Percentiles rank a stretch among this genome's conserved stretches.
Conservation (phyloP, 37 sponge, comb jelly and placozoan genomes). For the Diacarnus erythraeanus region DNA sequence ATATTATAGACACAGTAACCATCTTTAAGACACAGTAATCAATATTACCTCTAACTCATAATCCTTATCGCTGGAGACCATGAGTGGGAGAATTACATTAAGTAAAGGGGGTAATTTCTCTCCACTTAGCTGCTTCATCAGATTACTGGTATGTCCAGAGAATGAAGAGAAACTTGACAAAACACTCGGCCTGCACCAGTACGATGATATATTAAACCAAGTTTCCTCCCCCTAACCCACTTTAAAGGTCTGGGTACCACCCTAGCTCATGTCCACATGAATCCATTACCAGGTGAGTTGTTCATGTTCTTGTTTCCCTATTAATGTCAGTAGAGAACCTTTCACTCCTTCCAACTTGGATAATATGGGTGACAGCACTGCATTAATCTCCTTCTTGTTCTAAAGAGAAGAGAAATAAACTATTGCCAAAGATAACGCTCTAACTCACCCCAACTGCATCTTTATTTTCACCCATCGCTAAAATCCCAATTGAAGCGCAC, state of each 20-base stretch:
- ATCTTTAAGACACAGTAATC: too few species aligned
- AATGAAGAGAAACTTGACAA: constrained; percentile 77
- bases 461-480: background rate
- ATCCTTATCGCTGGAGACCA: constrained; percentile 64
- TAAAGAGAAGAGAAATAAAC: background rate
- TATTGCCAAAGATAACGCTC: background rate
- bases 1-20: background rate
- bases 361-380: constrained; percentile 34
- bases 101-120: constrained; percentile 73
- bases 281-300: constrained; percentile 55
- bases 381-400: constrained; percentile 39
- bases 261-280: background rate
- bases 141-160: constrained; percentile 63
- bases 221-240: too few species aligned
- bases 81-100: constrained; percentile 61
- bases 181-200: constrained; percentile 65
- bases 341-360: constrained; percentile 68
- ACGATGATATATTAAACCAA: too few species aligned
- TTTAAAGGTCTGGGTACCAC: background rate
- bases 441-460: constrained; percentile 4
- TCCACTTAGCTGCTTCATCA: constrained; percentile 70
- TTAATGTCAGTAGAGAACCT: constrained; percentile 37
- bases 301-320: constrained; percentile 68
- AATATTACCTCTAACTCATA: constrained; percentile 77
- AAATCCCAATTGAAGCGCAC: background rate